phyloP scores from a whole-genome alignment of 2,797 vertebrate species.

The Alectoris magna region DNA sequence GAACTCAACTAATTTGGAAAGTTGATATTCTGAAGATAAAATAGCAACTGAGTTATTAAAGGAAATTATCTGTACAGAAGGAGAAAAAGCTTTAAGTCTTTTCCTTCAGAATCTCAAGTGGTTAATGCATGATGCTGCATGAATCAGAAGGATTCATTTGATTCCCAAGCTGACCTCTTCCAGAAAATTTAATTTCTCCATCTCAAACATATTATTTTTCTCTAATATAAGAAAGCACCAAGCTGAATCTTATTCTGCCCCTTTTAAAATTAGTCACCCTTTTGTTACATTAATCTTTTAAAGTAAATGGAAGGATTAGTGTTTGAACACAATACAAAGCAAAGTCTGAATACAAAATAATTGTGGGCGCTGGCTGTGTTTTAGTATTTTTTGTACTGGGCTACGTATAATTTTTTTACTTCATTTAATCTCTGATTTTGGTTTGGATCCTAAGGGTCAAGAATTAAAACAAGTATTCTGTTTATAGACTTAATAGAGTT shows the following conservation, averaged over 20 bases:
- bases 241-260: not conserved
- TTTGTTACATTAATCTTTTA: slow-evolving; percentile 61
- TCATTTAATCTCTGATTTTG: slow-evolving; percentile 54
- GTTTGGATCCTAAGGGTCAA: slow-evolving; percentile 43
- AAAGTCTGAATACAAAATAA: slow-evolving; percentile 35
- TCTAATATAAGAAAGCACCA: slow-evolving; percentile 54
- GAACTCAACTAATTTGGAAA: slow-evolving; percentile 76
- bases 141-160: slow-evolving; percentile 75
- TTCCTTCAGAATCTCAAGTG: slow-evolving; percentile 78
- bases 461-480: slow-evolving; percentile 52
- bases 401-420: slow-evolving; percentile 36
- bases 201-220: slow-evolving; percentile 69
- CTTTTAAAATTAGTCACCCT: slow-evolving; percentile 65
- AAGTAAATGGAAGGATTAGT: slow-evolving; percentile 56
- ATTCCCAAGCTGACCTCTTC: slow-evolving; percentile 72
- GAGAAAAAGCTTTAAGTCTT: slow-evolving; percentile 64
- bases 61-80: slow-evolving; percentile 77
- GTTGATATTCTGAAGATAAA: slow-evolving; percentile 77
- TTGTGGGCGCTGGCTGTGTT: not conserved
- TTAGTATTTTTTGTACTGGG: slow-evolving; percentile 19
- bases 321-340: slow-evolving; percentile 52
- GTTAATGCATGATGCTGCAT: slow-evolving; percentile 82
- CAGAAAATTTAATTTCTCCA: slow-evolving; percentile 74
- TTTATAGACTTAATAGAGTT: slow-evolving; percentile 52
- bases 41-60: slow-evolving; percentile 74